These are phyloP conservation scores for Hypsibius dujardini DNA, from an alignment of 1,140 invertebrate genomes.

Conservation along the genomic window DNA sequence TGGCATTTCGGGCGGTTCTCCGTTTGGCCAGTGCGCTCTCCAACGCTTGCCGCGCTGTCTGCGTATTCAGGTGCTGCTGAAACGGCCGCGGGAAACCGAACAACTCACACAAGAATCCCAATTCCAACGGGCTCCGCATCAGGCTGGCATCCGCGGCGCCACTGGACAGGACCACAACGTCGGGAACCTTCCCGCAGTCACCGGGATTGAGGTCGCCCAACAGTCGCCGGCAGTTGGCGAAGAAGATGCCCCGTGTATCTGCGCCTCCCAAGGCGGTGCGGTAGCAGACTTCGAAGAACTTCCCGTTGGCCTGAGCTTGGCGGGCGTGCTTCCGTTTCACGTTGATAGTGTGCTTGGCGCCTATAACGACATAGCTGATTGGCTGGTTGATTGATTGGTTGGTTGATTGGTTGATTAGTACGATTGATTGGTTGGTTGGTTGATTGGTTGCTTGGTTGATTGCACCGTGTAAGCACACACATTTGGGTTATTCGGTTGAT, in stretches of 20 bases:
- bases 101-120: background rate
- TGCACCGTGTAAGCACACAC: no score
- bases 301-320: background rate
- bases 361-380: no score
- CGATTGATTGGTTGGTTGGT: no score
- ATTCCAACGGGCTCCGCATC: background rate
- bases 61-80: background rate
- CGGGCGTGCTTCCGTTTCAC: background rate
- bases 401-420: no score
- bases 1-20: background rate
- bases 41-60: background rate
- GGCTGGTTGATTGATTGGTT: no score
- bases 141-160: background rate
- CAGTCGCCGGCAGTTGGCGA: background rate
- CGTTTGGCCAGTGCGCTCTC: background rate
- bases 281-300: conserved; percentile 9
- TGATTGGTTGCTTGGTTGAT: no score
- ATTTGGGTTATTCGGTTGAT: no score
- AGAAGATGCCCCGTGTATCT: background rate
- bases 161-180: conserved; percentile 7
- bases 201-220: background rate
- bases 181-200: background rate
- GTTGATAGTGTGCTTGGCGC: background rate
- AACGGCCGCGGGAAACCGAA: background rate
- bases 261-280: background rate